Base-by-base conservation (phyloP, 2,888 invertebrate species). In the Spialia ferax region DNA sequence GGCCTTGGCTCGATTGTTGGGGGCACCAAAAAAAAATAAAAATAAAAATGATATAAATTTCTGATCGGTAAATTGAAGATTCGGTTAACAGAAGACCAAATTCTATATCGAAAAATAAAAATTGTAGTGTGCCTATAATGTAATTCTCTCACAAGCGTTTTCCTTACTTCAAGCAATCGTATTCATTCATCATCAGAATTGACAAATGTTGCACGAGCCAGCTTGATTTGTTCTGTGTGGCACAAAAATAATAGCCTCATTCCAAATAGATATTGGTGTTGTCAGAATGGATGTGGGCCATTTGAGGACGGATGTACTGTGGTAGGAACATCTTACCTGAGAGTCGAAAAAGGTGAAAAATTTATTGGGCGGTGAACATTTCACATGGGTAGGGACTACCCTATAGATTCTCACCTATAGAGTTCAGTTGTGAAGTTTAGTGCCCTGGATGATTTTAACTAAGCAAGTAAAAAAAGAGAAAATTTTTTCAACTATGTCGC, bases 231-330 rank as follows among this genome's bases (percentile, higher is more conserved):
- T 63, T 63, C 29, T 55, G 42, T 42, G 38, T 3, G 13, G 22
- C 2, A 42, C 22, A 55, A 20, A 57, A 42, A 63, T 63, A 45
- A 63, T 32, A 48, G 29, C 56, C 45, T 15, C 45, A 48, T 60
- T 13, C 60, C 26, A 26, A 60, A 60, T 60, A 60, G 57, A 38
- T 60, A 29, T 60, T 48, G 60, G 48, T 59, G 42, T 45, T 60
- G 18, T 48, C 38, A 20, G 48, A 15, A 48, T 29, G 18, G 48
- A 60, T 60, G 60, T 18, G 23, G 29, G 29, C 48, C 15, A 60
- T 60, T 48, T 60, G 18, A 18, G 18, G 4, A 18, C 29, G 11
- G 7, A 60, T 55, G 32, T 26, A 26, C 18, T 22, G 50, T 22
- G 4, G 42, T 8, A 23, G 32, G 32, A 35, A 35, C 11, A 35